phyloP scores from a whole-genome alignment of 1,140 invertebrate species.

The Drosophila pruinosa region DNA sequence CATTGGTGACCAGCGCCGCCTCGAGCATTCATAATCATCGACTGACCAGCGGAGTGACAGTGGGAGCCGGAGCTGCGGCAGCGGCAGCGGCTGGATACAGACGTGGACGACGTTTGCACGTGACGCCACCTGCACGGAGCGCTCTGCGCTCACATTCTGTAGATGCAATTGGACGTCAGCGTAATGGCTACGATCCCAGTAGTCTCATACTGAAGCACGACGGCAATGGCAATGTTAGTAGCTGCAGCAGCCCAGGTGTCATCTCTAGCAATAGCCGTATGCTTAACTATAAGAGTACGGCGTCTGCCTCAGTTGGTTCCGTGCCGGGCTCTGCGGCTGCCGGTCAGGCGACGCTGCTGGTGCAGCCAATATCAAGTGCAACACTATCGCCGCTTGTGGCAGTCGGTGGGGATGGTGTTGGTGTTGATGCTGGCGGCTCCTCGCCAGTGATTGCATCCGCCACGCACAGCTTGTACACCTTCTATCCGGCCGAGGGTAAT shows the following conservation, averaged over 20 bases:
- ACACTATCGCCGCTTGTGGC: slow-evolving; percentile 59
- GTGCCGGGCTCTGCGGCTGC: slow-evolving; percentile 32
- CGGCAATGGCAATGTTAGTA: slow-evolving; percentile 64
- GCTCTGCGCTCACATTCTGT: slow-evolving; percentile 74
- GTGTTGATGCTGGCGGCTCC: slow-evolving; percentile 49
- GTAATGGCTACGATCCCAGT: slow-evolving; percentile 72
- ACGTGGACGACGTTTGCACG: slow-evolving; percentile 57
- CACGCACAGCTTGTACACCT: slow-evolving; percentile 80
- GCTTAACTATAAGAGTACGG: slow-evolving; percentile 68
- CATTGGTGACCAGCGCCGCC: slow-evolving; percentile 61
- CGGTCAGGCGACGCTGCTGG: slow-evolving; percentile 68
- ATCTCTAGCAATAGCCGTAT: slow-evolving; percentile 55
- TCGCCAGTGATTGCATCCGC: slow-evolving; percentile 79
- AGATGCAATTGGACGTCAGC: slow-evolving; percentile 72
- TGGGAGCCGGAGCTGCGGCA: slow-evolving; percentile 33
- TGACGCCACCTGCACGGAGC: slow-evolving; percentile 39
- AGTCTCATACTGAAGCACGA: slow-evolving; percentile 76
- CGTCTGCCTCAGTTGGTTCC: slow-evolving; percentile 1
- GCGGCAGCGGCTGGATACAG: slow-evolving; percentile 43
- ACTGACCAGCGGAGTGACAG: slow-evolving; percentile 35
- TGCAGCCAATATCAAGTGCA: slow-evolving; percentile 79
- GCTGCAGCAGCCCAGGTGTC: slow-evolving; percentile 22
- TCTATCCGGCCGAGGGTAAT: slow-evolving; percentile 82
- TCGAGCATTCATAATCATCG: slow-evolving; percentile 74
- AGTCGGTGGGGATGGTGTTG: slow-evolving; percentile 50